Evolutionary conservation across 2,113 vertebrate species (phyloP).

Genomic region (Nesospiza acunhae): DNA sequence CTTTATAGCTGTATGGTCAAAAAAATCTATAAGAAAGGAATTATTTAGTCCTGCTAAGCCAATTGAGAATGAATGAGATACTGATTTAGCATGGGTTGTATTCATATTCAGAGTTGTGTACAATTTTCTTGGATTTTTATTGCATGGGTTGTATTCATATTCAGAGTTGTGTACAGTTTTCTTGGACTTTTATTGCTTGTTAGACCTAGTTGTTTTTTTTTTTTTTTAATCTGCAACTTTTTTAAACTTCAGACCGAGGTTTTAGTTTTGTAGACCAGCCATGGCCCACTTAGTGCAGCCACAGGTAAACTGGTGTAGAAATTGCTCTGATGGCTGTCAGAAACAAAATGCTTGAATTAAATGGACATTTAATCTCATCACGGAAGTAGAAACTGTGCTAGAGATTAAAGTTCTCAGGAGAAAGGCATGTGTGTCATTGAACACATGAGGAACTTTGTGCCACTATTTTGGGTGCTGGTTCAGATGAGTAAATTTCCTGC

Average conservation of each 20-base stretch:
- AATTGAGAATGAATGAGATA: neutral
- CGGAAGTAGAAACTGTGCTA: neutral
- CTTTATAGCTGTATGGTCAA: neutral
- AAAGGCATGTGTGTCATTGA: neutral
- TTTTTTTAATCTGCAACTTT: neutral
- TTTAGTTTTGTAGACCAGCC: neutral
- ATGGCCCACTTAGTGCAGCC: neutral
- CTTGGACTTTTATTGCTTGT: neutral
- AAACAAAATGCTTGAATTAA: neutral
- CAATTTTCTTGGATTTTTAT: neutral
- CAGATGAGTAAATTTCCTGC: neutral
- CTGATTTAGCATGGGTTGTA: neutral
- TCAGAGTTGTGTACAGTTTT: neutral
- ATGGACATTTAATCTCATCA: neutral
- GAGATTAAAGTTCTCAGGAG: neutral
- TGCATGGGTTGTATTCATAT: rapidly evolving
- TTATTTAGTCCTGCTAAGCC: neutral
- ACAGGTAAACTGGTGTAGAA: neutral
- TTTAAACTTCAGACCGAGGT: neutral
- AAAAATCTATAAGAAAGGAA: neutral
- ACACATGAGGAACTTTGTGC: neutral
- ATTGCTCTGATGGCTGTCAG: neutral
- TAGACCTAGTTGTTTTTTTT: neutral
- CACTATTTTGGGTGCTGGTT: neutral
- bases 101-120: rapidly evolving